These are phyloP conservation scores for Stigmatopora argus DNA, from an alignment of 2,113 vertebrate species.

Conservation along the genomic window DNA sequence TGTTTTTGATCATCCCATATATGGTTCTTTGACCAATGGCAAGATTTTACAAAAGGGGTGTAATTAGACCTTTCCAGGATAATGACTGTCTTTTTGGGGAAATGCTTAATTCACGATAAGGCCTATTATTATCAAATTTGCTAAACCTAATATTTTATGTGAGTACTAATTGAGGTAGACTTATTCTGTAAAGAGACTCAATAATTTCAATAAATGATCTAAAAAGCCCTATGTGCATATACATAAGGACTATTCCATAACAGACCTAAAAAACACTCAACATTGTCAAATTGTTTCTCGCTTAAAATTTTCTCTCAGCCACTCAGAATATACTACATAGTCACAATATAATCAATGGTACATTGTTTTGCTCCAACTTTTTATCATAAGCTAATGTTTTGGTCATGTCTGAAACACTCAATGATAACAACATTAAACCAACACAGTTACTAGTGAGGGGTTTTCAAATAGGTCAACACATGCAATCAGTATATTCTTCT, in stretches of 20 bases:
- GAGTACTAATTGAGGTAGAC: too few species aligned
- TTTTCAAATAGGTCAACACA: constrained; percentile 35
- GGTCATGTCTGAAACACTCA: not conserved
- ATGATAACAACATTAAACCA: constrained; percentile 41
- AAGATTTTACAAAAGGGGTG: too few species aligned
- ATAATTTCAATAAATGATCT: too few species aligned
- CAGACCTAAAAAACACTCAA: constrained; percentile 15
- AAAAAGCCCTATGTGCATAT: too few species aligned
- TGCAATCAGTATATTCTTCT: constrained; percentile 25
- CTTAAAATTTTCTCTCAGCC: not conserved
- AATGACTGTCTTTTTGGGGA: not conserved
- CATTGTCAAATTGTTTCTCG: constrained; percentile 23
- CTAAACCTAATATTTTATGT: too few species aligned
- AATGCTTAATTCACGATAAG: not conserved
- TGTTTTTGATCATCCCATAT: not conserved
- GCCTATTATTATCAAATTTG: too few species aligned
- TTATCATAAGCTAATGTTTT: not conserved
- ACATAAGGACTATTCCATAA: too few species aligned
- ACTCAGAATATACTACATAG: not conserved
- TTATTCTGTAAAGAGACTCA: too few species aligned
- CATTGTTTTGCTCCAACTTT: constrained; percentile 6
- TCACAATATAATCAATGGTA: constrained; percentile 37
- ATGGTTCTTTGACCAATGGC: not conserved
- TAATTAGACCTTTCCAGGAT: not conserved
- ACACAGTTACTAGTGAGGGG: constrained; percentile 24